Evolutionary conservation across 2,888 invertebrate species (phyloP), one percentile per base, ranked within the genome.

Genomic region (Capitulum mitella): DNA sequence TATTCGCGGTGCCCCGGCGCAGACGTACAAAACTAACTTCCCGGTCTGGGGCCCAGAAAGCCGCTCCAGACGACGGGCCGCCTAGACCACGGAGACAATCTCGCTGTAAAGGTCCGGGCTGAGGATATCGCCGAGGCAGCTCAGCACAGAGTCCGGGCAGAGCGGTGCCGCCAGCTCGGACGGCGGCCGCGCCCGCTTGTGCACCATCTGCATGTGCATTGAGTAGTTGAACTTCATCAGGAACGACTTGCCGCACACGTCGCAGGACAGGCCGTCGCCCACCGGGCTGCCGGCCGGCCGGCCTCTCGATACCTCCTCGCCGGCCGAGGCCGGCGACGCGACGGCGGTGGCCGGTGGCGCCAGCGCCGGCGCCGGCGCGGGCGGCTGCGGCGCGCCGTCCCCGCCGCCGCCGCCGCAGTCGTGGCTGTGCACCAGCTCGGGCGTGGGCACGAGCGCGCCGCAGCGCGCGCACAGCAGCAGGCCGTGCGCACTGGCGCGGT

Each of bases 131-230:
- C 70, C 29, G 22, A 26, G 26, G 10, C 70, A 70, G 26, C 37
- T 22, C 19, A 70, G 22, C 3, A 37, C 70, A 3, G 58, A 58
- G 40, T 70, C 70, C 10, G 70, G 26, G 3, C 34, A 19, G 10
- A 64, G 32, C 5, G 34, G 5, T 12, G 34, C 19, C 64, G 64
- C 16, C 34, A 3, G 16, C 40, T 6, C 26, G 2, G 70, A 37
- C 10, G 5, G 16, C 64, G 32, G 16, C 40, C 29, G 40, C 19
- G 6, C 10, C n/a, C 70, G 40, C 8, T 70, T 40, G 70, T 70
- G 70, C 26, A 40, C 70, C 37, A 40, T 40, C 70, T 70, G 37
- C 70, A 70, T 70, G 26, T 70, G 70, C 70, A 70, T 70, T 10
- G 22, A 19, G 70, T 40, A 40, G 70, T 70, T 40, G 70, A 40